Percentiles rank a stretch among this genome's conserved stretches.
phyloP scores from a whole-genome alignment of 2,113 vertebrate species.

The Apodemus sylvaticus region DNA sequence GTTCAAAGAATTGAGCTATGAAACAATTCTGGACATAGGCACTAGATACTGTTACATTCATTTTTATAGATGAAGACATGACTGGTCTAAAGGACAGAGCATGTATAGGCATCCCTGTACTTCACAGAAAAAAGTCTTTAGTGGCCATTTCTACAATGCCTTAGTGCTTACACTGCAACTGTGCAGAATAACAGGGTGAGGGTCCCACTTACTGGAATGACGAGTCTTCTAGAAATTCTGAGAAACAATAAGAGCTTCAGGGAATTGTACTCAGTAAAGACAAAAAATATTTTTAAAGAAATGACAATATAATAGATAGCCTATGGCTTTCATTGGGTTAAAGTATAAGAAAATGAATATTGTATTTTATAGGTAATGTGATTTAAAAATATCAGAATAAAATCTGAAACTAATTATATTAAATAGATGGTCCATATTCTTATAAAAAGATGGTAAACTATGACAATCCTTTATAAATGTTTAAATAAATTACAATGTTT shows the following conservation, averaged over 20 bases:
- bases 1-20: neutral
- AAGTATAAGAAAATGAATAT: neutral
- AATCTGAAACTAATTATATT: constrained; percentile 14
- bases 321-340: neutral
- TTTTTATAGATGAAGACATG: neutral
- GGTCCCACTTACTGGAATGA: neutral
- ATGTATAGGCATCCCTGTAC: neutral
- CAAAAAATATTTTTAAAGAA: neutral
- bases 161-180: neutral
- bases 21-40: neutral
- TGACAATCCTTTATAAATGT: neutral
- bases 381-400: constrained; percentile 2
- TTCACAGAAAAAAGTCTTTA: neutral
- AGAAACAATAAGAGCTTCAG: neutral
- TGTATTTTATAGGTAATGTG: neutral
- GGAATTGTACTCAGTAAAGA: neutral
- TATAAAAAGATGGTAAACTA: neutral
- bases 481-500: constrained; percentile 3
- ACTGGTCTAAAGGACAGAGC: neutral
- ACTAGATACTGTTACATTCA: neutral
- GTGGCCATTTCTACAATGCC: neutral
- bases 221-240: constrained; percentile 12
- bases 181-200: neutral
- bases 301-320: neutral
- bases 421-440: constrained; percentile 40